Base-by-base conservation (phyloP, 2,113 vertebrate species). In the Gopherus flavomarginatus region DNA sequence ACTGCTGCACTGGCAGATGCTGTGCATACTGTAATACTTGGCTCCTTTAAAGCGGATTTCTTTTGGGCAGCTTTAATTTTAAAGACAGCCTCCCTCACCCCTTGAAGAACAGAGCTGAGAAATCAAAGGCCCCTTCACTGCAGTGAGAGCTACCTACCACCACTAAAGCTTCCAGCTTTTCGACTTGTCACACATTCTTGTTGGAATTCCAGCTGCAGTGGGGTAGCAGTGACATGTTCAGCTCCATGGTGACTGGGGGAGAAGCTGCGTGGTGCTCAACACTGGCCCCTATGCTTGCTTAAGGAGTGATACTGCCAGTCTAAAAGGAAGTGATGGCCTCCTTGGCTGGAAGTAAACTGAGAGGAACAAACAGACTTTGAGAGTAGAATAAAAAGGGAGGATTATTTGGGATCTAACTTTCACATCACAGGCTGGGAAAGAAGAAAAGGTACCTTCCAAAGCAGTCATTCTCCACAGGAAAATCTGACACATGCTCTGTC, bases 381-480 rank as follows among this genome's bases (percentile, higher is more conserved):
- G 31, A 8, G 31, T 35, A 7, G 31, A 65, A 65, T n/a, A 65
- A 65, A 65, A 65, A 65, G 62, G 62, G 31, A 65, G 59, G 62
- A 65, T 65, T 65, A 65, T 65, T 65, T 65, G 31, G 62, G 62
- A 31, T 65, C 62, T 17, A 65, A 35, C 16, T 17, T 69, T n/a
- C 8, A 69, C 29, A 21, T 38, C 35, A 69, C 72, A 77, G 52
- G 47, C 77, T 85, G 92, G 21, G 59, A 84, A 8, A 89, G 56
- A 27, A 17, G 8, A 88, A 94, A 86, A 52, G 87, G 52, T 42
- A 35, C 52, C 0, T 82, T 52, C 78, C 72, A 88, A 35, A 86
- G 35, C 44, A 38, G 87, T 93, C 85, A 92, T 94, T 89, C 95
- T 97, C 31, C 92, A 24, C 10, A 86, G 87, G 94, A 95, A 95